Evolutionary conservation across 2,888 invertebrate species (phyloP), one percentile per base, ranked within the genome.

Genomic region (Griposia aprilina): DNA sequence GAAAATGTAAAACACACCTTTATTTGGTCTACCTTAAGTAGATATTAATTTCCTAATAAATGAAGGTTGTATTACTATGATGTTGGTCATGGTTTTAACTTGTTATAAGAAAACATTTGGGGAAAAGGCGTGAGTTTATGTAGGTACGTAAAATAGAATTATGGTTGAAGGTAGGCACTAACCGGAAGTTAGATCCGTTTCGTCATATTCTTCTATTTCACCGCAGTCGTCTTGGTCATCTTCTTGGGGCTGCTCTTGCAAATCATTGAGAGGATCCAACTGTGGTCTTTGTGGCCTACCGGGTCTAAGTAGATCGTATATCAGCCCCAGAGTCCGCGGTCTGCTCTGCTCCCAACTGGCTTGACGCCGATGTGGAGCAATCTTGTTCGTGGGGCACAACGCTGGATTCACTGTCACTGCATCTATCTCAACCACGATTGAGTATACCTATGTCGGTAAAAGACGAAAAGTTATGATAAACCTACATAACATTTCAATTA

Each of bases 161-260:
- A 26, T 70, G 7, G 41, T 26, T 17, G 11, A 68, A 45, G n/a
- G 11, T 52, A 15, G 52, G 23, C 48, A 92, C 95, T 93, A 82
- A 96, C 96, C 82, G 55, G 95, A 94, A 89, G 96, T 95, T 3
- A 96, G 90, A 88, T 96, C 96, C 71, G 93, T 95, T 91, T 97
- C 96, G 65, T 96, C 96, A 76, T 97, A 96, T 83, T 96, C 96
- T 36, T 96, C 96, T 79, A 97, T 96, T 76, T 96, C 95, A 0
- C 96, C 96, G 71, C 96, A 97, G 69, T 96, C 96, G 55, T 93
- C 92, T 0, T 93, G 92, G 20, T 94, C 94, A 65, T 96, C 95
- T 59, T 92, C 93, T 79, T 95, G 94, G 0, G 95, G 94, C 55
- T 93, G 88, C 77, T 96, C 96, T 85, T 94, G 93, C 30, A 95